Evolutionary conservation across 2,797 vertebrate genomes (phyloP).

Genomic region (Schizopygopsis pylzovi): DNA sequence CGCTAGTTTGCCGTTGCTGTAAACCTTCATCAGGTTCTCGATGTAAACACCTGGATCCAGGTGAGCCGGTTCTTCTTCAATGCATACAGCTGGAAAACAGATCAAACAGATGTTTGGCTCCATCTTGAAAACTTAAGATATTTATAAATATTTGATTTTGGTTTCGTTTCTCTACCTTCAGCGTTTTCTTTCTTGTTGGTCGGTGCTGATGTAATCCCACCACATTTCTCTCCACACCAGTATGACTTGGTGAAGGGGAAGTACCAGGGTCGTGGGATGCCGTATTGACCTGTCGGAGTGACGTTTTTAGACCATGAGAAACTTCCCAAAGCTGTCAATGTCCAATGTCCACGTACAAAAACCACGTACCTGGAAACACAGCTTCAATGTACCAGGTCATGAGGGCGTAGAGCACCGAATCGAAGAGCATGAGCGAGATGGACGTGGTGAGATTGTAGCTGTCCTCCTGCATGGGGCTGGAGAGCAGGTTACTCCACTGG

Average conservation of each 20-base stretch:
- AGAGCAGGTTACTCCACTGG: conserved; percentile 94
- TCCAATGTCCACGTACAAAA: too few species aligned
- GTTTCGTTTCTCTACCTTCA: conserved; percentile 80
- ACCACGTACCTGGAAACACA: conserved; percentile 90
- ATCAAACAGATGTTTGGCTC: neutral
- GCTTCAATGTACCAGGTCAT: conserved; percentile 99
- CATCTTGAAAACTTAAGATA: neutral
- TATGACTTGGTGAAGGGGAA: conserved; percentile 94
- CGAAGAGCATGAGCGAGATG: conserved; percentile 92
- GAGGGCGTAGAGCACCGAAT: conserved; percentile 87
- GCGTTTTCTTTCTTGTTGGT: conserved; percentile 80
- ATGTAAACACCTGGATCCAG: conserved; percentile 94
- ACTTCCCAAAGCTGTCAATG: neutral
- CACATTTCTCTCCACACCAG: conserved; percentile 90
- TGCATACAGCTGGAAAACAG: conserved; percentile 81
- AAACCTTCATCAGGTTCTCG: conserved; percentile 95
- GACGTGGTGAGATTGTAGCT: conserved; percentile 93
- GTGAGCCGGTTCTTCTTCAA: conserved; percentile 93
- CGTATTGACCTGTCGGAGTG: conserved; percentile 86
- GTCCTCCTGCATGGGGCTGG: conserved; percentile 89
- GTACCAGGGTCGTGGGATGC: conserved; percentile 95
- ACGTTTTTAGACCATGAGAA: conserved; percentile 1
- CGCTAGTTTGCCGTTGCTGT: conserved; percentile 93
- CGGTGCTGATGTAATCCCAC: conserved; percentile 72
- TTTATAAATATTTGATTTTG: neutral